Percentiles rank a stretch among this genome's conserved stretches.
These are phyloP conservation scores for Amazona vittata DNA, from an alignment of 2,113 vertebrate species.

Conservation along the genomic window DNA sequence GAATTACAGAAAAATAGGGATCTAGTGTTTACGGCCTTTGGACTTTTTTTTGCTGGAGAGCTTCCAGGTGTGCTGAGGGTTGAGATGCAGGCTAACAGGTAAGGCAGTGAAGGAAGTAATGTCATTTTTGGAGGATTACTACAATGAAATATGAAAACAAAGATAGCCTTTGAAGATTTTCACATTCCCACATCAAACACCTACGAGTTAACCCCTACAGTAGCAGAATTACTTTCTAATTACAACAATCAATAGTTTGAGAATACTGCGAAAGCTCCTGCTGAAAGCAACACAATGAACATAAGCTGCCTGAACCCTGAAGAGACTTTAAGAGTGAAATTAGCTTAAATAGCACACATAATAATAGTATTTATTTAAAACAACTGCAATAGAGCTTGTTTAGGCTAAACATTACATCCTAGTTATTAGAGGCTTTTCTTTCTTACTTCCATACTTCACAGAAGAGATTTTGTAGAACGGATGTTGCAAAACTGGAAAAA, in stretches of 20 bases:
- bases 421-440: background rate
- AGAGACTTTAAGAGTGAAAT: background rate
- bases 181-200: background rate
- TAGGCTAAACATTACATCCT: background rate
- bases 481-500: background rate
- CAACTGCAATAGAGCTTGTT: background rate
- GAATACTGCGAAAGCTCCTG: background rate
- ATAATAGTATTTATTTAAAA: background rate
- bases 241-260: background rate
- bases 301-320: background rate
- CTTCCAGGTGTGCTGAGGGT: background rate
- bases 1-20: background rate
- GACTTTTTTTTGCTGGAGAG: background rate
- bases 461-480: background rate
- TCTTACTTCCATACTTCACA: background rate
- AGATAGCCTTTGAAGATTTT: background rate
- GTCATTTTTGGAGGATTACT: background rate
- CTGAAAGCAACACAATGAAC: background rate
- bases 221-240: background rate
- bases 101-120: background rate
- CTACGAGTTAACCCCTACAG: background rate
- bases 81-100: background rate
- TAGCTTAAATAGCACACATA: background rate
- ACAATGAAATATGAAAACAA: background rate
- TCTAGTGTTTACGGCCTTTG: background rate